Conservation (phyloP, 2,113 vertebrate genomes). For the Chaetura pelagica region DNA sequence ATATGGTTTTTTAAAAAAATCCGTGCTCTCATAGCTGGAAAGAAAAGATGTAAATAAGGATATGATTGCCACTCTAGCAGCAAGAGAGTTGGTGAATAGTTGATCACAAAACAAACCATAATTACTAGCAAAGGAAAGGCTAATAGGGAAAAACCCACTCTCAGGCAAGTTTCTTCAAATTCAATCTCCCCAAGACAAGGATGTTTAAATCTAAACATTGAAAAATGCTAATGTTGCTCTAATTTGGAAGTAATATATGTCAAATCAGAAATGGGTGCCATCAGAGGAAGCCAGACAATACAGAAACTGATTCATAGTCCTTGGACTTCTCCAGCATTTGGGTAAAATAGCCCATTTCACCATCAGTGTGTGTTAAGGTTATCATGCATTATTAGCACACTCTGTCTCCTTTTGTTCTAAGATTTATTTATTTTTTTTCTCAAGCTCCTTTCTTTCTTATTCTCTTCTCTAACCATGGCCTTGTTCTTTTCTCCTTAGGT, state of each 20-base stretch:
- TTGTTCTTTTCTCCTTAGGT: neutral
- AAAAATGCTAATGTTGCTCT: neutral
- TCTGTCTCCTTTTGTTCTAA: neutral
- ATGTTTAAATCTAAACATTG: neutral
- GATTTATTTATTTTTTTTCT: neutral
- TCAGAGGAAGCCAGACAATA: neutral
- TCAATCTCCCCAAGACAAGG: neutral
- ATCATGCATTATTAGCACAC: rapidly evolving
- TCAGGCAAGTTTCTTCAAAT: neutral
- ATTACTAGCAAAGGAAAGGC: neutral
- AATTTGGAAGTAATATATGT: neutral
- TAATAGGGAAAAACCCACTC: neutral
- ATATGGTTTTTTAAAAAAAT: neutral
- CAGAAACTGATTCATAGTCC: neutral
- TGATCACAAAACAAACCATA: neutral
- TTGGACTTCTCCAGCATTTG: neutral
- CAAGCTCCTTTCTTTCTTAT: neutral
- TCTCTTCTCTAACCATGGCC: neutral
- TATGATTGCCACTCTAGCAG: neutral
- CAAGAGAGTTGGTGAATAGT: neutral
- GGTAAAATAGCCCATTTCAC: neutral
- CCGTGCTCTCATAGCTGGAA: neutral
- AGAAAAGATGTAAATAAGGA: neutral
- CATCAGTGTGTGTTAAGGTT: neutral
- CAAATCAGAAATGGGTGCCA: neutral